A percentile compares a stretch with the other conserved stretches of the same genome.
These are phyloP conservation scores for Tachina lurida DNA, from an alignment of 2,888 invertebrate species.

Conservation along the genomic window DNA sequence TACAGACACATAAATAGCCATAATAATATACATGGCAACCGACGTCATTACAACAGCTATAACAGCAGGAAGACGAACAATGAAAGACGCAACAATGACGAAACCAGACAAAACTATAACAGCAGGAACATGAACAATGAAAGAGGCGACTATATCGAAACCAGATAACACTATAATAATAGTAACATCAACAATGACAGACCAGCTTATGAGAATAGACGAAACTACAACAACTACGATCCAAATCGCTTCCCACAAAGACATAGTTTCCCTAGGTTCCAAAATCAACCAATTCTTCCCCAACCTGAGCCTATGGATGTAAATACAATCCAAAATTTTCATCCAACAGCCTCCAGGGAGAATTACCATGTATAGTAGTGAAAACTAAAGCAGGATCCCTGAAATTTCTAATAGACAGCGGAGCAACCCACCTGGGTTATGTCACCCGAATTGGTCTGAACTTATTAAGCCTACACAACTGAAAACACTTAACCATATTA, in stretches of 20 bases:
- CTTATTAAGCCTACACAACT: neutral
- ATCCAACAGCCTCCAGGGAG: conserved; percentile 42
- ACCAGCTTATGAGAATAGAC: conserved; percentile 31
- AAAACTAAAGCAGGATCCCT: conserved; percentile 45
- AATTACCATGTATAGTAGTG: conserved; percentile 58
- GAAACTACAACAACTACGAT: conserved; percentile 2
- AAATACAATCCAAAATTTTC: conserved; percentile 30
- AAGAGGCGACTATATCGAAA: conserved; percentile 18
- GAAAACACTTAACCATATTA: too few relatives aligned
- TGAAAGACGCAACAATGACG: too few relatives aligned
- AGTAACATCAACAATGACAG: conserved; percentile 30
- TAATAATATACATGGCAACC: conserved; percentile 12
- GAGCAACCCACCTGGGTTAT: conserved; percentile 63
- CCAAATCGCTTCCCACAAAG: conserved; percentile 36
- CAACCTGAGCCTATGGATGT: conserved; percentile 58
- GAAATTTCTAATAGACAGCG: conserved; percentile 65
- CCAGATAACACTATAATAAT: conserved; percentile 7
- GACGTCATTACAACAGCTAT: neutral
- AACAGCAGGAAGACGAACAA: too few relatives aligned
- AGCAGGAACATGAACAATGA: conserved; percentile 14
- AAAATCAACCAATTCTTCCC: conserved; percentile 23
- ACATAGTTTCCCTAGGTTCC: conserved; percentile 13
- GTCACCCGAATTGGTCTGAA: conserved; percentile 22
- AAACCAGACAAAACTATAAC: neutral
- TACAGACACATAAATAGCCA: neutral